These are phyloP conservation scores for Phalacrocorax aristotelis DNA, from an alignment of 2,113 vertebrate species.

Conservation along the genomic window DNA sequence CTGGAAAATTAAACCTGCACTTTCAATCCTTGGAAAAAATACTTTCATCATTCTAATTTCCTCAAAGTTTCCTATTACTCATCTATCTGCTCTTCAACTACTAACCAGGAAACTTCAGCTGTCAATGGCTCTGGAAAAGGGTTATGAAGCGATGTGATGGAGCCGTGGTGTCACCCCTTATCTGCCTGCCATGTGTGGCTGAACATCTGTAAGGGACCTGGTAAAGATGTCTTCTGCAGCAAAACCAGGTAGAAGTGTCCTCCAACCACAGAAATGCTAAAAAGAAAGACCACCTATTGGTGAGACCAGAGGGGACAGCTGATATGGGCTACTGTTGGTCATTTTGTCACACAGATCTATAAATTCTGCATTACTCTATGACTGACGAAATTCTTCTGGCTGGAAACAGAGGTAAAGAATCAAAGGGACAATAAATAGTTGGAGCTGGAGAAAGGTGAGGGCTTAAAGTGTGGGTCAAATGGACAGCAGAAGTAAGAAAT, in stretches of 20 bases:
- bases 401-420: not conserved
- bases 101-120: not conserved
- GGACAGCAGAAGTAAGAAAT: not conserved
- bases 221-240: not conserved
- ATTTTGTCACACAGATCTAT: not conserved
- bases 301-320: not conserved
- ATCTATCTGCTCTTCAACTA: not conserved
- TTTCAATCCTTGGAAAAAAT: not conserved
- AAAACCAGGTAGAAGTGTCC: not conserved
- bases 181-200: fast-evolving
- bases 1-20: not conserved
- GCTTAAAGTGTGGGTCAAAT: not conserved
- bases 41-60: not conserved
- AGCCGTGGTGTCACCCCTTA: not conserved
- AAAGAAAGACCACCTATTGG: fast-evolving
- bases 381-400: not conserved
- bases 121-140: not conserved
- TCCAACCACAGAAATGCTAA: not conserved
- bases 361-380: not conserved
- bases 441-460: not conserved
- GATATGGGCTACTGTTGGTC: not conserved
- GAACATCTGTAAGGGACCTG: not conserved
- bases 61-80: not conserved
- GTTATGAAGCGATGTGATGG: not conserved
- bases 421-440: not conserved